Base-by-base conservation (phyloP, 2,113 vertebrate genomes). In the Ammodytes marinus region DNA sequence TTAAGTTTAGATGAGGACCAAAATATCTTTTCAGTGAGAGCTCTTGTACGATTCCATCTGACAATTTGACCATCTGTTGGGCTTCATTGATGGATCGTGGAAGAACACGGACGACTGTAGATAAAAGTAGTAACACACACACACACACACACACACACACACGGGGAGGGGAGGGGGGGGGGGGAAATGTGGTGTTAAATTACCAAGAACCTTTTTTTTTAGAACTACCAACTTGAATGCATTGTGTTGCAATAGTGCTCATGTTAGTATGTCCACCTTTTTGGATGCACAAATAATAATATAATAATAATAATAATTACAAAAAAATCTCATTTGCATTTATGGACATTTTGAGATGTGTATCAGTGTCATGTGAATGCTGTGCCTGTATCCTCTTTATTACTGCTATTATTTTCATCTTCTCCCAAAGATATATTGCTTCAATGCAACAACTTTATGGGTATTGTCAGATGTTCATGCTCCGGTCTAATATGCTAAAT, bases 11-110 rank as follows among this genome's bases (percentile, higher is more conserved):
- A 2, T 27, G 27, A 27, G 27, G 27, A 27, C 27, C 27, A 27
- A 27, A 27, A 27, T 27, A 27, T 27, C 27, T 27, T 27, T 71
- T 74, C 39, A 71, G 60, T 15, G 61, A 82, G 54, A 79, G 60
- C 71, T 73, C 49, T 42, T 68, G 55, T 15, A 55, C 55, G 37
- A 69, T 89, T 83, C 42, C 42, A 85, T 79, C 65, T 42, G 52
- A 64, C 63, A 15, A 14, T 27, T 70, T 35, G 12, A 4, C 40
- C 19, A 8, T 45, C 63, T 52, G 37, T 46, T 15, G 39, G 39
- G 17, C 14, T 61, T 49, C 39, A 66, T 82, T 83, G 43, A 80
- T 78, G 61, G 79, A 88, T 83, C 40, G 8, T 8, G 27, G 27
- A 35, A 37, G 37, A 53, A 70, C 8, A 68, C 49, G 35, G 49